A percentile compares a stretch with the other conserved stretches of the same genome.
Conservation (phyloP, 2,797 vertebrate species). For the Sebastes cheni region DNA sequence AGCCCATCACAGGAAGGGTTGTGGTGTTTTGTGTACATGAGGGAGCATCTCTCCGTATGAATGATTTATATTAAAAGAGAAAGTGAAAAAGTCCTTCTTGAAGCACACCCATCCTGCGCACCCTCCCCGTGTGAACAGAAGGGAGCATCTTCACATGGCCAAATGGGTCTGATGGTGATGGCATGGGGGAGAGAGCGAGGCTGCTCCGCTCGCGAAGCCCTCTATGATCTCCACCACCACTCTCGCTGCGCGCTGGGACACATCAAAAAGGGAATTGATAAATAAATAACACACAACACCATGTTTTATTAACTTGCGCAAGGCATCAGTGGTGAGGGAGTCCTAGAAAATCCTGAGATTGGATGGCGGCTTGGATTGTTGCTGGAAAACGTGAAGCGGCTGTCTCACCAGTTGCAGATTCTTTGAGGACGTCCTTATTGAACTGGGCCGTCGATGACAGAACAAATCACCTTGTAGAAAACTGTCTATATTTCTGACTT, state of each 20-base stretch:
- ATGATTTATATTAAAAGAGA: slow-evolving; percentile 79
- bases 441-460: not conserved
- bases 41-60: slow-evolving; percentile 75
- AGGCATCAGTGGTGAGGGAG: slow-evolving; percentile 59
- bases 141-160: slow-evolving; percentile 66
- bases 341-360: slow-evolving; percentile 65
- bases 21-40: slow-evolving; percentile 78
- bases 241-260: slow-evolving; percentile 59
- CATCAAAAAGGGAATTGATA: slow-evolving; percentile 78
- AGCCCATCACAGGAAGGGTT: slow-evolving; percentile 62
- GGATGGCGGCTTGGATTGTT: slow-evolving; percentile 36
- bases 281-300: slow-evolving; percentile 80
- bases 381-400: slow-evolving; percentile 46
- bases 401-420: slow-evolving; percentile 27
- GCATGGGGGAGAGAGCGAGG: slow-evolving; percentile 53
- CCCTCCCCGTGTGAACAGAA: slow-evolving; percentile 55
- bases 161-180: slow-evolving; percentile 76
- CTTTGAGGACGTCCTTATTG: not conserved
- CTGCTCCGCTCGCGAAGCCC: slow-evolving; percentile 50
- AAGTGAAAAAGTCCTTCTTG: slow-evolving; percentile 74
- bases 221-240: slow-evolving; percentile 65
- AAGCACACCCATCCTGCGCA: slow-evolving; percentile 43
- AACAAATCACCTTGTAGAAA: not conserved
- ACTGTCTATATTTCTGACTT: not conserved
- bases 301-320: slow-evolving; percentile 81